Evolutionary conservation across 2,888 invertebrate genomes (phyloP), one percentile per base, ranked within the genome.

Genomic region (Sphaerophoria taeniata): DNA sequence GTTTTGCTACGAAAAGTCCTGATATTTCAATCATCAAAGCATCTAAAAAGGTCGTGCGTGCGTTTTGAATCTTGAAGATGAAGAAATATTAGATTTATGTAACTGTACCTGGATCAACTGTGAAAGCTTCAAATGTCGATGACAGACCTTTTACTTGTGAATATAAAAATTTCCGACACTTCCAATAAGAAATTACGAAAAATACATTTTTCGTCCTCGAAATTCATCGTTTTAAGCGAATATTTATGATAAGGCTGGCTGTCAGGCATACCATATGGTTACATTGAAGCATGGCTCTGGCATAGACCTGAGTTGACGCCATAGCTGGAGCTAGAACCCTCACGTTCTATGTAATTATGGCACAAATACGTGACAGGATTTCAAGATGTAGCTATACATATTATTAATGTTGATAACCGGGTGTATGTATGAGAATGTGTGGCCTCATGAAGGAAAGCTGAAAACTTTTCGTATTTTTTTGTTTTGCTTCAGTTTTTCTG

Each of bases 271-370:
- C 24, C 24, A 24, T 24, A 71, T 39, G 11, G 47, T 39, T 9
- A 53, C 34, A 63, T 33, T 14, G n/a, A 39, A 56, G 34, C 67
- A 24, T 24, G 24, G 24, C 24, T 24, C 24, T 24, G 56, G 67
- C 33, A 39, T 60, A 53, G 69, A 78, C 31, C 65, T n/a, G n/a
- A n/a, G n/a, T 71, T 65, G 33, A 78, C 65, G 71, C 65, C 74
- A 60, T 70, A 33, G 63, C 58, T 56, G 14, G 31, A 33, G 12
- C 69, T 72, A 49, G 34, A 74, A 71, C 83, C 75, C 75, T 79
- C 80, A 85, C 80, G 84, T 85, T 60, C 76, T 56, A 76, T 80
- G 76, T 85, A 85, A 85, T 80, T 85, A 85, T 80, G 76, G 80
- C 84, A 76, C 49, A 80, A 76, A 39, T 72, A 85, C 84, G 84